Conservation (phyloP, 2,797 vertebrate genomes). For the Pachyuromys duprasi region DNA sequence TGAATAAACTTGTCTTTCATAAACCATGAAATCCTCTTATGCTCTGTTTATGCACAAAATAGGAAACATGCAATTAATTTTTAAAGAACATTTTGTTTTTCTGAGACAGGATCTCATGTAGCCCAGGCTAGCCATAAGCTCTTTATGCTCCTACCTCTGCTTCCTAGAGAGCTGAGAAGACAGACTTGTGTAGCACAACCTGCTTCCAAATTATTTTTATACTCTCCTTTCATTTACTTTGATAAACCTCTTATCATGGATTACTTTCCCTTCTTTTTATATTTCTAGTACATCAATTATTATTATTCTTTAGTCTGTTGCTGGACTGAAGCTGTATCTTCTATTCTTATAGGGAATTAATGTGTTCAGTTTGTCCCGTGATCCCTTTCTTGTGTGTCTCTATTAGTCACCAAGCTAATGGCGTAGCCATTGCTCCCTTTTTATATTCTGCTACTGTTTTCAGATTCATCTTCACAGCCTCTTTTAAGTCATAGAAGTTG, state of each 20-base stretch:
- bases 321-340: background rate
- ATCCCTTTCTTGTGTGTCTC: background rate
- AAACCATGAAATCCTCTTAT: background rate
- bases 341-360: background rate
- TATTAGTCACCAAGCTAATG: background rate
- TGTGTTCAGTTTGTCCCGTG: background rate
- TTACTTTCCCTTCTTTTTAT: background rate
- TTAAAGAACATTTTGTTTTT: background rate
- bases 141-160: too few species aligned
- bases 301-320: background rate
- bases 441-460: background rate
- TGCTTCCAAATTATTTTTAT: background rate
- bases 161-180: background rate
- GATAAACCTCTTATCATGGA: background rate
- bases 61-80: background rate
- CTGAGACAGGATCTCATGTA: background rate
- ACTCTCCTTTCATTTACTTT: background rate
- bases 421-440: background rate
- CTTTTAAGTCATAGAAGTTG: background rate
- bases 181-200: background rate
- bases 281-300: background rate
- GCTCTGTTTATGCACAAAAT: background rate
- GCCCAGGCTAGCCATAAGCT: background rate
- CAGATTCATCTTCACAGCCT: background rate
- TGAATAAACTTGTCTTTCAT: background rate